Evolutionary conservation across 2,888 invertebrate genomes (phyloP).

Genomic region (Polydrusus tereticollis): DNA sequence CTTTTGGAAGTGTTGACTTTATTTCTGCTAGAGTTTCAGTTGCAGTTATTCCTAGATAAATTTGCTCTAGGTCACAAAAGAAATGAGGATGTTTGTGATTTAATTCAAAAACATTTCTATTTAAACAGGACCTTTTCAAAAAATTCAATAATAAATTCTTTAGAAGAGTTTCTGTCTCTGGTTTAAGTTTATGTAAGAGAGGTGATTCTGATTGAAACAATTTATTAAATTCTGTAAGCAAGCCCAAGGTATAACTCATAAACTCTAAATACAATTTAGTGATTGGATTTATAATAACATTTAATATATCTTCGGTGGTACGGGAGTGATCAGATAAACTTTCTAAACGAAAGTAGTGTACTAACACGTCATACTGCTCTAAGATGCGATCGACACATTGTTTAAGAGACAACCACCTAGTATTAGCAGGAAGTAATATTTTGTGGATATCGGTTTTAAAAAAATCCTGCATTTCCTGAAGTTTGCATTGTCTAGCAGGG

Average conservation of each 20-base stretch:
- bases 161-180: not conserved
- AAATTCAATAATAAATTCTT: not conserved
- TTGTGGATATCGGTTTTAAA: conserved; percentile 6
- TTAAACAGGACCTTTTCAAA: not conserved
- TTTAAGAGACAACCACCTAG: not conserved
- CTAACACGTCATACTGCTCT: not conserved
- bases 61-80: not conserved
- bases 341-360: not conserved
- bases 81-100: not conserved
- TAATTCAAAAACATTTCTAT: not conserved
- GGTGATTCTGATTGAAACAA: not conserved
- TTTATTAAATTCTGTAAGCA: conserved; percentile 3
- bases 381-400: not conserved
- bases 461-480: not conserved
- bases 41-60: not conserved
- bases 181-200: not conserved
- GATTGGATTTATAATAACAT: not conserved
- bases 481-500: not conserved
- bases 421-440: conserved; percentile 8
- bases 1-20: not conserved
- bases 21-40: not conserved
- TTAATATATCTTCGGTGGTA: conserved; percentile 2
- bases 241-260: not conserved
- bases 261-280: conserved; percentile 13
- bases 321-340: not conserved